Percentiles rank a stretch among this genome's conserved stretches.
These are phyloP conservation scores for Brachionus rubens DNA, from an alignment of 1,140 invertebrate species.

Conservation along the genomic window DNA sequence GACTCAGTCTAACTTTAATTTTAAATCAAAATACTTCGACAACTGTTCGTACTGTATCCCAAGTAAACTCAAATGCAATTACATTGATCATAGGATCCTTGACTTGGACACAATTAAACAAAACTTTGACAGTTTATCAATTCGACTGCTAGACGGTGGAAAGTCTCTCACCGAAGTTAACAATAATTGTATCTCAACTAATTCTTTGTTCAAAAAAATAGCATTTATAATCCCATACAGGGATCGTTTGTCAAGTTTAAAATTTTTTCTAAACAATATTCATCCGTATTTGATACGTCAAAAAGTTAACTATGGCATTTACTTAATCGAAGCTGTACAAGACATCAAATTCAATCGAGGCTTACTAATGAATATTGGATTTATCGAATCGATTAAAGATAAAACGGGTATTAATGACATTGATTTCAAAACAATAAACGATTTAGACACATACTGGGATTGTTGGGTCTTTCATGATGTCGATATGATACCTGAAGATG, in stretches of 20 bases:
- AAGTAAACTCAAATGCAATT: no score
- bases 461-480: constrained; percentile 91
- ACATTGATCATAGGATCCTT: no score
- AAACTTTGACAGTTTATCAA: no score
- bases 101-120: no score
- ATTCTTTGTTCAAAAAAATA: neutral
- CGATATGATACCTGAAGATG: constrained; percentile 84
- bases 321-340: constrained; percentile 62
- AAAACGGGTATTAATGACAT: constrained; percentile 50
- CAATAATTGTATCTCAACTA: neutral
- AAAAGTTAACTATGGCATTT: constrained; percentile 54
- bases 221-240: neutral
- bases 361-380: constrained; percentile 89
- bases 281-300: constrained; percentile 50
- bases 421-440: constrained; percentile 60
- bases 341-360: constrained; percentile 79
- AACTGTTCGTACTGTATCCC: no score
- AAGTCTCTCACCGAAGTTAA: neutral
- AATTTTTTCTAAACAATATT: neutral
- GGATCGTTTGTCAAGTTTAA: neutral
- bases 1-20: no score
- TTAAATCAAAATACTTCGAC: no score
- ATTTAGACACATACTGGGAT: constrained; percentile 65
- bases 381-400: constrained; percentile 69
- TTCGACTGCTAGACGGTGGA: neutral